A percentile compares a stretch with the other conserved stretches of the same genome.
Evolutionary conservation across 1,140 invertebrate genomes (phyloP).

Genomic region (Dufourea novaeangliae): DNA sequence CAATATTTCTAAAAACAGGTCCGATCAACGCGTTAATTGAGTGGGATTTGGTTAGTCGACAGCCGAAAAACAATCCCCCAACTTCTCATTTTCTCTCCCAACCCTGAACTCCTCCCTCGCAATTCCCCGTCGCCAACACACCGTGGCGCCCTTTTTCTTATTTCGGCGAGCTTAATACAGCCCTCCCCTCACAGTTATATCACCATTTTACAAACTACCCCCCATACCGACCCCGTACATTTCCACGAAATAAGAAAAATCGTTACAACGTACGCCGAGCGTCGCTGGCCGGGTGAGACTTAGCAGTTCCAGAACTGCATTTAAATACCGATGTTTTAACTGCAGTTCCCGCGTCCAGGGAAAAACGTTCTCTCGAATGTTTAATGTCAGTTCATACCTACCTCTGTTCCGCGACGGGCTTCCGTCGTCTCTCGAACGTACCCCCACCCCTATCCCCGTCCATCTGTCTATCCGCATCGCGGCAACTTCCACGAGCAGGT

Average conservation of each 20-base stretch:
- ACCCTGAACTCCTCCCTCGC: not conserved
- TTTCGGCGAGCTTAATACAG: not conserved
- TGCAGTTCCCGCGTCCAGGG: not conserved
- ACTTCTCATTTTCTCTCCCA: not conserved
- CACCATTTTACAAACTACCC: not conserved
- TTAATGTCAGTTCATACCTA: conserved; percentile 15
- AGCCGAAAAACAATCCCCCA: not conserved
- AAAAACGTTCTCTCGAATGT: conserved; percentile 18
- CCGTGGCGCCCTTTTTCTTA: not conserved
- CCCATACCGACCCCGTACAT: not conserved
- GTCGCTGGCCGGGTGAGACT: not conserved
- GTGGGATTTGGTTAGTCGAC: not conserved
- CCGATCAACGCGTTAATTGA: conserved; percentile 1
- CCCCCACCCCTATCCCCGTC: conserved; percentile 4
- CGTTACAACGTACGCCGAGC: too few species aligned
- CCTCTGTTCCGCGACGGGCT: not conserved
- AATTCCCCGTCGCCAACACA: not conserved
- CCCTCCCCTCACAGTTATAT: not conserved
- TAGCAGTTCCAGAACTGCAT: not conserved
- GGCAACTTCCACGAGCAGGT: conserved; percentile 43
- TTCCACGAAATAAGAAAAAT: conserved; percentile 1
- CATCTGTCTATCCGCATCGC: conserved; percentile 37
- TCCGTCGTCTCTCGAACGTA: too few species aligned
- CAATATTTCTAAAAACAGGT: not conserved
- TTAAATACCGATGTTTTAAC: conserved; percentile 27